These are phyloP conservation scores for Morone chrysops DNA, from an alignment of 2,113 vertebrate genomes.

Conservation along the genomic window DNA sequence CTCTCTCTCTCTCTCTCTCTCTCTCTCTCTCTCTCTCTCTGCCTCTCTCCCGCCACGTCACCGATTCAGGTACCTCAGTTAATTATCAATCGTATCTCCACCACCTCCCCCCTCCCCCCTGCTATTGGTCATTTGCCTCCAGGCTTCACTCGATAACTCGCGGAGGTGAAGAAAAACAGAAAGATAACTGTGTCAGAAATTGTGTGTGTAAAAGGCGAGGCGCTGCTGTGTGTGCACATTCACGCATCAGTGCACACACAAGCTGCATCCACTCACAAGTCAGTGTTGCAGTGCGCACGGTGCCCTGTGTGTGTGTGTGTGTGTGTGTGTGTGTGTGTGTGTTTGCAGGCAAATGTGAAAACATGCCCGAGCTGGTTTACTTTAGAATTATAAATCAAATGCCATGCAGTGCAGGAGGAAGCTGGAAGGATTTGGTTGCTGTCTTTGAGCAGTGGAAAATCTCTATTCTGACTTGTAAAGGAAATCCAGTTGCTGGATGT, in stretches of 20 bases:
- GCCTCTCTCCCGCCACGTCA: constrained; percentile 63
- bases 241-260: constrained; percentile 49
- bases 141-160: constrained; percentile 57
- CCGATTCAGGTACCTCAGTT: constrained; percentile 76
- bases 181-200: constrained; percentile 55
- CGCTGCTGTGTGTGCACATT: constrained; percentile 41
- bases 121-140: constrained; percentile 44
- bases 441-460: not conserved
- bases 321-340: constrained; percentile 11
- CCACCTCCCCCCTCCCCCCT: not conserved
- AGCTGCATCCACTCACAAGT: constrained; percentile 49
- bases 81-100: constrained; percentile 58
- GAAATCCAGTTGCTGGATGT: not conserved
- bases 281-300: not conserved
- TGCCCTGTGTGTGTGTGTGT: constrained; percentile 8
- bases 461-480: constrained; percentile 15
- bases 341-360: constrained; percentile 35
- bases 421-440: not conserved
- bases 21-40: constrained; percentile 27
- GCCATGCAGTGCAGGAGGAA: not conserved
- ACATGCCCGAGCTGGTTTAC: constrained; percentile 39
- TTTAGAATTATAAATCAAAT: constrained; percentile 48
- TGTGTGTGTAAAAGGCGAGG: constrained; percentile 37
- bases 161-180: constrained; percentile 1
- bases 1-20: constrained; percentile 12